Conservation (phyloP, 2,797 vertebrate species). For the Aphelocoma californica region DNA sequence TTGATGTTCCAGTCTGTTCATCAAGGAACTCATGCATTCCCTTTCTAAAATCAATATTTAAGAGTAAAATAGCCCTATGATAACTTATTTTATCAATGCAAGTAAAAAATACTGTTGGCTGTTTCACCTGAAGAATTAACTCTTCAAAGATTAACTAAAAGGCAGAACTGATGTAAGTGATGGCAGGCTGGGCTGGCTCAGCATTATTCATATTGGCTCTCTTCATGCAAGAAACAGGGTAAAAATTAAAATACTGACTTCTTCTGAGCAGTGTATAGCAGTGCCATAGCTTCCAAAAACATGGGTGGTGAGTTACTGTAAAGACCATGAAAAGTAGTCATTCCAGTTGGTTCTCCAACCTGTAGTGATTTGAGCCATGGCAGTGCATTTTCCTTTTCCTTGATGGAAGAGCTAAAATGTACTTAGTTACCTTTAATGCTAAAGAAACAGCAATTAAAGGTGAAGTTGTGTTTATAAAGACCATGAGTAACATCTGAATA, state of each 20-base stretch:
- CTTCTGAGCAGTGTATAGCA: not conserved
- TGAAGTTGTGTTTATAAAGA: not conserved
- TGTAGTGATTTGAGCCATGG: not conserved
- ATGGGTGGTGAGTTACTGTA: not conserved
- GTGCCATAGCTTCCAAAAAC: not conserved
- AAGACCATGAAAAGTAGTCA: not conserved
- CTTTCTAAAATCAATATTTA: conserved; percentile 60
- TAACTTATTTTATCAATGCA: conserved; percentile 38
- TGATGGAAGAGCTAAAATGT: not conserved
- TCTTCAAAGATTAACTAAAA: not conserved
- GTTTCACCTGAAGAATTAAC: conserved; percentile 6
- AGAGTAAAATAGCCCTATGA: conserved; percentile 21
- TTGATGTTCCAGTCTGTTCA: conserved; percentile 46
- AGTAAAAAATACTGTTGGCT: not conserved
- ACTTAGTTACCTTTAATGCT: not conserved
- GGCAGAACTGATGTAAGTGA: not conserved
- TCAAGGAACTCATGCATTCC: conserved; percentile 25
- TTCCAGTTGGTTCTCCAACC: not conserved
- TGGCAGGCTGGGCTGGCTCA: not conserved
- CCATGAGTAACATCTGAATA: not conserved
- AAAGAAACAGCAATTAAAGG: not conserved
- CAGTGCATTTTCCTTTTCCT: not conserved
- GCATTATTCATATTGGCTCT: not conserved
- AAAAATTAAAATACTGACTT: not conserved
- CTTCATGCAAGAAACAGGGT: not conserved